Evolutionary conservation across 2,797 vertebrate species (phyloP).

Genomic region (Xenops minutus): DNA sequence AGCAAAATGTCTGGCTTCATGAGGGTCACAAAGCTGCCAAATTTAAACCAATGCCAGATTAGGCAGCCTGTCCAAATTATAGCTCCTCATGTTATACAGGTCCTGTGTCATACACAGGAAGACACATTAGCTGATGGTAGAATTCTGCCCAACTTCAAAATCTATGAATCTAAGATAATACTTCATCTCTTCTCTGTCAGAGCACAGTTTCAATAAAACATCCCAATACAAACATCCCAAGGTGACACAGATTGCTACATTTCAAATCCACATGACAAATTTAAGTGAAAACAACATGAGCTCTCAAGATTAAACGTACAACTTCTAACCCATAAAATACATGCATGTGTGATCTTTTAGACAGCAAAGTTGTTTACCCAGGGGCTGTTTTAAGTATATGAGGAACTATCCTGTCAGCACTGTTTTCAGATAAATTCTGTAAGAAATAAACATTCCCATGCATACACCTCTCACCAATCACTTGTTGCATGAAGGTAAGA

Average conservation of each 20-base stretch:
- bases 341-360: constrained; percentile 46
- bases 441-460: background rate
- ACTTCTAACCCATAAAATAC: constrained; percentile 31
- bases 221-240: constrained; percentile 6
- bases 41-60: background rate
- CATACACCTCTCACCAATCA: background rate
- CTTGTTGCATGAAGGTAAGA: background rate
- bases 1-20: background rate
- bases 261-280: constrained; percentile 57
- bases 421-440: constrained; percentile 11
- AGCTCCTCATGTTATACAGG: background rate
- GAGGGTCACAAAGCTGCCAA: background rate
- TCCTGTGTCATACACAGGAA: background rate
- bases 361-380: constrained; percentile 37
- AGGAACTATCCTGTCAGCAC: constrained; percentile 15
- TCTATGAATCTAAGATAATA: background rate
- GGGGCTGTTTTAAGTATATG: constrained; percentile 12
- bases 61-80: background rate
- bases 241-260: constrained; percentile 24
- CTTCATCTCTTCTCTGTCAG: background rate
- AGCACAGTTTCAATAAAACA: background rate
- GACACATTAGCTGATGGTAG: background rate
- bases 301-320: background rate
- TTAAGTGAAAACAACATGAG: constrained; percentile 38
- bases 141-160: background rate